These are phyloP conservation scores for Cerceris ruficornis DNA, from an alignment of 2,888 invertebrate genomes.

Conservation along the genomic window DNA sequence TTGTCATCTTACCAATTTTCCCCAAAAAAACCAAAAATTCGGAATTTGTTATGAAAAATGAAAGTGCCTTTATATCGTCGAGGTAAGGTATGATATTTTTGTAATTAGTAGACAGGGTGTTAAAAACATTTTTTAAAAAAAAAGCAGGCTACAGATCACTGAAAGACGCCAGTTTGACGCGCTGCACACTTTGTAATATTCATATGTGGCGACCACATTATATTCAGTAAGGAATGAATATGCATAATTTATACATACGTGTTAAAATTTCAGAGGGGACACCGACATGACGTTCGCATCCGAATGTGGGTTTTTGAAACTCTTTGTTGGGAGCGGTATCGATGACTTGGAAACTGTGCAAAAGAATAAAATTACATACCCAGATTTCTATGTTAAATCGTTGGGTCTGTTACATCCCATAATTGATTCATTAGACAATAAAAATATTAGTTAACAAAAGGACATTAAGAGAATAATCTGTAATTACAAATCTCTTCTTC, in stretches of 20 bases:
- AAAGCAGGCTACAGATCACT: no score
- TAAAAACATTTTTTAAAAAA: neutral
- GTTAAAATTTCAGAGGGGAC: conserved; percentile 64
- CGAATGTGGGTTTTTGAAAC: conserved; percentile 70
- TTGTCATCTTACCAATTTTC: no score
- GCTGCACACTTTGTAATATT: no score
- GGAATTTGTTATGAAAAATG: neutral
- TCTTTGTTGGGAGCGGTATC: conserved; percentile 70
- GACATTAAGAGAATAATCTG: no score
- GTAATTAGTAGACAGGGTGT: no score
- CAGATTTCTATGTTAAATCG: conserved; percentile 67
- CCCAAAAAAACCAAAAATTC: no score
- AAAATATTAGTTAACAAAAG: no score
- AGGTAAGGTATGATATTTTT: no score
- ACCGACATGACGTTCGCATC: conserved; percentile 75
- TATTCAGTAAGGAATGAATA: no score
- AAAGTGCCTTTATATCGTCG: neutral
- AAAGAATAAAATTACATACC: conserved; percentile 37
- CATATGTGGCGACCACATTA: no score
- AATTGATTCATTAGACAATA: conserved; percentile 16
- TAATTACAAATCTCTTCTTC: no score
- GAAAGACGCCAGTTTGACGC: no score
- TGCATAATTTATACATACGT: neutral
- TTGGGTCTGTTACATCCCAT: conserved; percentile 33
- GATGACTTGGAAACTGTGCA: conserved; percentile 55